Evolutionary conservation across 2,797 vertebrate genomes (phyloP).

Genomic region (Gila robusta): DNA sequence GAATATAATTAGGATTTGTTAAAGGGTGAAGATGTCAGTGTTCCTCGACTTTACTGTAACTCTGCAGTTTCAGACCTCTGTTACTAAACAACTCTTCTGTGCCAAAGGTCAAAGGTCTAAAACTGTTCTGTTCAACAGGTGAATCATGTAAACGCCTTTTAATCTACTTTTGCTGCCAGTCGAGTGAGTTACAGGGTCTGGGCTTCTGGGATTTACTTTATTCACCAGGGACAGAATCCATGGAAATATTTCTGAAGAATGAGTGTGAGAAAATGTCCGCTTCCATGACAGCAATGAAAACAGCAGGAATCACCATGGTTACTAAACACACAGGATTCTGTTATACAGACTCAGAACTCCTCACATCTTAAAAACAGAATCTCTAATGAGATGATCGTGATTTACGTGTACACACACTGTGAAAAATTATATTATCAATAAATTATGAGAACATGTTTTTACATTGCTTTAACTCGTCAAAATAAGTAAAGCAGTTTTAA

Average conservation of each 20-base stretch:
- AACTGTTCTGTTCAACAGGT: no score
- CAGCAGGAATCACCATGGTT: background rate
- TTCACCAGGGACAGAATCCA: background rate
- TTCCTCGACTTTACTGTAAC: background rate
- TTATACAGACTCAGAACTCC: background rate
- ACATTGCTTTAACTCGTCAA: no score
- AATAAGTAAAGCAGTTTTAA: no score
- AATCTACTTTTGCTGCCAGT: no score
- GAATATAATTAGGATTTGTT: background rate
- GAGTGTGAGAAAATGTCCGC: constrained; percentile 19
- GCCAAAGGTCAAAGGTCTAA: constrained; percentile 23
- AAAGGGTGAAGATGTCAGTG: background rate
- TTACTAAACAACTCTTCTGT: constrained; percentile 48
- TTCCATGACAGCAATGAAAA: constrained; percentile 28
- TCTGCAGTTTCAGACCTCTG: constrained; percentile 50
- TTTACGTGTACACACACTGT: background rate
- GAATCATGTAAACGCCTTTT: background rate
- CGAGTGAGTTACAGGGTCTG: background rate
- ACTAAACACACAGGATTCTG: background rate
- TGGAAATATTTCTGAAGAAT: constrained; percentile 20
- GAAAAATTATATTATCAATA: no score
- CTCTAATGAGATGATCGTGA: background rate
- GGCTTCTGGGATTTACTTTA: background rate
- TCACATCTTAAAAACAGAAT: background rate
- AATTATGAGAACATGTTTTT: no score